Evolutionary conservation across 2,797 vertebrate genomes (phyloP).

Genomic region (Gouania willdenowi): DNA sequence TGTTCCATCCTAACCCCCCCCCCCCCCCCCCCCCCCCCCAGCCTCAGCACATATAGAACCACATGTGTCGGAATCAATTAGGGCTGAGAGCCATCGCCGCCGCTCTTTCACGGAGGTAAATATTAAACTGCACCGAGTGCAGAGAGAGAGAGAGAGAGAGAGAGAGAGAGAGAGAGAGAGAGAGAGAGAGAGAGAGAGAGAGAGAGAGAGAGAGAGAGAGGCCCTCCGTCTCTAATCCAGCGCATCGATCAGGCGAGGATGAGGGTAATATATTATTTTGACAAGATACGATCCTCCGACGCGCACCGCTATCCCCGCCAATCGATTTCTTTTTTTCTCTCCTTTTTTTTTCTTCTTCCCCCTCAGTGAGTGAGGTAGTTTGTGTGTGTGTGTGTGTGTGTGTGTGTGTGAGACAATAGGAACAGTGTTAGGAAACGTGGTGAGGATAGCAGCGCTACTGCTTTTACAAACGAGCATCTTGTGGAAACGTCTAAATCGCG

Average conservation of each 20-base stretch:
- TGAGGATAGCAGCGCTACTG: constrained; percentile 59
- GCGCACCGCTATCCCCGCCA: constrained; percentile 86
- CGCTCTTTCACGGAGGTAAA: constrained; percentile 85
- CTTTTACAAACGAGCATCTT: constrained; percentile 66
- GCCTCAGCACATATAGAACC: constrained; percentile 80
- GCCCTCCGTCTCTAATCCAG: constrained; percentile 92
- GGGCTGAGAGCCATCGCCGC: constrained; percentile 80
- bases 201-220: constrained; percentile 54
- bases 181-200: constrained; percentile 58
- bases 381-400: constrained; percentile 53
- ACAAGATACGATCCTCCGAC: constrained; percentile 97
- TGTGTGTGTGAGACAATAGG: constrained; percentile 59
- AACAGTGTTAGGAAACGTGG: constrained; percentile 74
- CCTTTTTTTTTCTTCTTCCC: constrained; percentile 72
- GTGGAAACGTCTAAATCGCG: constrained; percentile 66
- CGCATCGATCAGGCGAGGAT: constrained; percentile 95
- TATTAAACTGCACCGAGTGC: constrained; percentile 83
- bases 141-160: constrained; percentile 55
- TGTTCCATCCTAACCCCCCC: constrained; percentile 52
- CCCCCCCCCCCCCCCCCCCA: constrained; percentile 63
- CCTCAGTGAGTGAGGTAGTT: constrained; percentile 76
- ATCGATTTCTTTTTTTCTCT: constrained; percentile 89
- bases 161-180: constrained; percentile 54
- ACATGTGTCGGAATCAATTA: constrained; percentile 89
- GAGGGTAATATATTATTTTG: constrained; percentile 99